phyloP scores from a whole-genome alignment of 1,140 invertebrate genomes.

The Mercenaria mercenaria region DNA sequence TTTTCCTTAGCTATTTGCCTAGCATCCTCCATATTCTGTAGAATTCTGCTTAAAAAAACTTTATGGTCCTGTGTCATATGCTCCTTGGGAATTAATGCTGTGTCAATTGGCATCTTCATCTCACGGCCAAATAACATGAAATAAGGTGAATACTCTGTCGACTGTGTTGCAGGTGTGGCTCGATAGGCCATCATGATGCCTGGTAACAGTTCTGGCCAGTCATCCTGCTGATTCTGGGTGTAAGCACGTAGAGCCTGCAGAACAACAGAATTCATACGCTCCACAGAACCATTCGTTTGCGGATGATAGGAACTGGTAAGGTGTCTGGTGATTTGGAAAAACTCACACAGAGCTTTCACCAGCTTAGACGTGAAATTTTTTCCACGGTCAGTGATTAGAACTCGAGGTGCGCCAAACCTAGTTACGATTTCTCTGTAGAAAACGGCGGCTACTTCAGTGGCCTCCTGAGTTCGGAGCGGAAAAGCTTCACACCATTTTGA shows the following conservation, averaged over 20 bases:
- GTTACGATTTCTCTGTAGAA: not conserved
- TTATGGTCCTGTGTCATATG: not conserved
- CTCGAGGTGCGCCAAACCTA: not conserved
- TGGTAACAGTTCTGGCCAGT: conserved; percentile 32
- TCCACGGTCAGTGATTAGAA: not conserved
- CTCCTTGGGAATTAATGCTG: conserved; percentile 7
- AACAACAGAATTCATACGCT: conserved; percentile 12
- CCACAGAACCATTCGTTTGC: conserved; percentile 39
- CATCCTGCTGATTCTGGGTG: conserved; percentile 52
- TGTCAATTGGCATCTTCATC: conserved; percentile 59
- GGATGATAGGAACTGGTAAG: conserved; percentile 57
- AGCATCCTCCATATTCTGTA: conserved; percentile 35
- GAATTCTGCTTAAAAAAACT: not conserved
- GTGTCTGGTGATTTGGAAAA: conserved; percentile 12
- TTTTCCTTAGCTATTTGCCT: conserved; percentile 54
- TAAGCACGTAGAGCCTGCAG: conserved; percentile 52
- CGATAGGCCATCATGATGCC: conserved; percentile 59
- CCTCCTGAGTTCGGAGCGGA: not conserved
- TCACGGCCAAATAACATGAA: conserved; percentile 63
- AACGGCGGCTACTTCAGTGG: conserved; percentile 2
- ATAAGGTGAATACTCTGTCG: not conserved
- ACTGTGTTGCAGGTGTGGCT: not conserved
- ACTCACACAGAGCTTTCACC: conserved; percentile 33
- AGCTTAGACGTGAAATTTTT: conserved; percentile 12
- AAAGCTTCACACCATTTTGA: not conserved